These are phyloP conservation scores for Aricia agestis DNA, from an alignment of 1,140 invertebrate genomes.

Conservation along the genomic window DNA sequence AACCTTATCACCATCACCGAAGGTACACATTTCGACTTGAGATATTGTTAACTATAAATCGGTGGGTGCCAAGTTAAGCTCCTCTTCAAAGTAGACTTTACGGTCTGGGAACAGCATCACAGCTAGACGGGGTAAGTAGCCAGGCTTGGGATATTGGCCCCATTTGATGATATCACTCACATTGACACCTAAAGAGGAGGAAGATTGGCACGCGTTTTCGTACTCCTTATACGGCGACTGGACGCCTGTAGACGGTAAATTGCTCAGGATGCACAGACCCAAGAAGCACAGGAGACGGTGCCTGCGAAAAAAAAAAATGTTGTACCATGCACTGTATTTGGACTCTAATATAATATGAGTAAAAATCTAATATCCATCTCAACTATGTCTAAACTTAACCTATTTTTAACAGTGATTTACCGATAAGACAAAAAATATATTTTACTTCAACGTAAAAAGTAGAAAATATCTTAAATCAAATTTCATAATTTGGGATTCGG, in stretches of 20 bases:
- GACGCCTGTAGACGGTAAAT: slow-evolving; percentile 26
- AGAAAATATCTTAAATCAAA: too few species aligned
- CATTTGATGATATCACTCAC: slow-evolving; percentile 29
- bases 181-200: slow-evolving; percentile 24
- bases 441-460: too few species aligned
- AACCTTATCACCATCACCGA: slow-evolving; percentile 15
- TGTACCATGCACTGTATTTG: background rate
- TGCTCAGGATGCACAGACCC: slow-evolving; percentile 34
- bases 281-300: slow-evolving; percentile 44
- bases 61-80: slow-evolving; percentile 30
- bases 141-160: slow-evolving; percentile 24
- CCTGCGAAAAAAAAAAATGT: slow-evolving; percentile 28
- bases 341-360: too few species aligned
- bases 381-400: too few species aligned
- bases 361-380: too few species aligned
- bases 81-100: slow-evolving; percentile 43
- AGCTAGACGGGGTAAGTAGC: slow-evolving; percentile 34
- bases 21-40: background rate
- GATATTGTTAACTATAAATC: background rate
- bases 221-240: slow-evolving; percentile 27
- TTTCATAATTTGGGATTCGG: too few species aligned
- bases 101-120: slow-evolving; percentile 32
- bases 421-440: too few species aligned
- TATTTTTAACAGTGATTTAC: too few species aligned
- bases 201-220: slow-evolving; percentile 29